Evolutionary conservation across 1,140 invertebrate species (phyloP).

Genomic region (Tenebrio molitor): DNA sequence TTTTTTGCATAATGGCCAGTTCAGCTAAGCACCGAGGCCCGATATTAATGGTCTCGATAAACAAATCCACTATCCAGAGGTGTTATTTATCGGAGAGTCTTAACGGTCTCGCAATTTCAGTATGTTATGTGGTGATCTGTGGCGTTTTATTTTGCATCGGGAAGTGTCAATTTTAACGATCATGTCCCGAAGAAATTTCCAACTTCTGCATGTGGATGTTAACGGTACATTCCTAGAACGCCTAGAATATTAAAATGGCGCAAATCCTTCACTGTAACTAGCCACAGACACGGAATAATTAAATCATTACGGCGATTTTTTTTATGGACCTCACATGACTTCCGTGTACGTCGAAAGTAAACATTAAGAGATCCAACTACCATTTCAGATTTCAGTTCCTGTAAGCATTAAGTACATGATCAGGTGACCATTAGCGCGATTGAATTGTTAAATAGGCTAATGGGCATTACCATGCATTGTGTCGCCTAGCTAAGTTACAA

Average conservation of each 20-base stretch:
- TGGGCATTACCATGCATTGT: background rate
- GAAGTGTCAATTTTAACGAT: constrained; percentile 48
- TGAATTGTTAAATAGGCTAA: constrained; percentile 19
- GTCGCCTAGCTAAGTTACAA: background rate
- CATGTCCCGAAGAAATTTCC: constrained; percentile 40
- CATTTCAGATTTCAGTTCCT: constrained; percentile 18
- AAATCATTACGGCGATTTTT: constrained; percentile 25
- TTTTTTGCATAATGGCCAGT: background rate
- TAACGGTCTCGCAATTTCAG: constrained; percentile 25
- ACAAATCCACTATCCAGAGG: background rate
- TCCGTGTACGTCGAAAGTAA: constrained; percentile 26
- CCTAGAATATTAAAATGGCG: constrained; percentile 36
- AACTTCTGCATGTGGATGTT: constrained; percentile 33
- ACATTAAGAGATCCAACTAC: constrained; percentile 29
- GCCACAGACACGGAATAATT: constrained; percentile 34
- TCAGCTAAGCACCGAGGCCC: background rate
- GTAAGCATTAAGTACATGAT: constrained; percentile 2
- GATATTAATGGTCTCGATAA: constrained; percentile 1
- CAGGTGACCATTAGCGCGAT: constrained; percentile 14
- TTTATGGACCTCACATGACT: constrained; percentile 36
- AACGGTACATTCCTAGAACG: constrained; percentile 41
- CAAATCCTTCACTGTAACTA: constrained; percentile 31
- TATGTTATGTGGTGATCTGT: constrained; percentile 22
- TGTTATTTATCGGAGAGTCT: constrained; percentile 8
- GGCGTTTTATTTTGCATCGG: constrained; percentile 39